Conservation (phyloP, 2,888 invertebrate species). For the Portevinia maculata region DNA sequence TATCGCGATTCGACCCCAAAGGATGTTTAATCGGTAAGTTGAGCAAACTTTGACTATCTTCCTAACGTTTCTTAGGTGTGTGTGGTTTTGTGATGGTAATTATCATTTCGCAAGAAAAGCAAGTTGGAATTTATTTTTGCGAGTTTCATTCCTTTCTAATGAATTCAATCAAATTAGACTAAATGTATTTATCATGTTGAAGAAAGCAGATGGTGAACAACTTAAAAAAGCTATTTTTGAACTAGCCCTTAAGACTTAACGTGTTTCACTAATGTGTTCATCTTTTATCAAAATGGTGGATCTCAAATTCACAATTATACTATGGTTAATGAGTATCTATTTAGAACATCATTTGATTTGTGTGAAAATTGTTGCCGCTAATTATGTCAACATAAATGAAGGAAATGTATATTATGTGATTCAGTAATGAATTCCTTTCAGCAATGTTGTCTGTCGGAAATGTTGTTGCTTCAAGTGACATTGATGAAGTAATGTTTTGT, state of each 20-base stretch:
- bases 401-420: conserved; percentile 6
- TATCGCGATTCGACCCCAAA: conserved; percentile 34
- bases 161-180: conserved; percentile 46
- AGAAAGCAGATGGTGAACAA: not conserved
- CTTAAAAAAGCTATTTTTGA: conserved; percentile 20
- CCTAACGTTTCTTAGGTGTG: conserved; percentile 18
- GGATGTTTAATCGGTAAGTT: conserved; percentile 39
- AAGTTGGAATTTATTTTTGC: conserved; percentile 26
- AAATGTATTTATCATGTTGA: conserved; percentile 18
- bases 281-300: not conserved
- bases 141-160: conserved; percentile 41
- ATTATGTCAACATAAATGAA: conserved; percentile 30
- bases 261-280: conserved; percentile 28
- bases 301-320: not conserved
- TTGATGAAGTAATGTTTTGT: conserved; percentile 12
- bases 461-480: conserved; percentile 4
- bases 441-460: not conserved
- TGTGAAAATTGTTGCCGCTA: conserved; percentile 7
- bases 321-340: conserved; percentile 5
- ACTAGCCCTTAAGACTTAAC: conserved; percentile 2
- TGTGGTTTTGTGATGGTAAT: conserved; percentile 48
- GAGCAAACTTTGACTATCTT: not conserved
- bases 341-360: not conserved
- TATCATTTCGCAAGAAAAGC: conserved; percentile 20
- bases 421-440: not conserved